A percentile compares a stretch with the other conserved stretches of the same genome.
These are phyloP conservation scores for Gallinago media DNA, from an alignment of 2,113 vertebrate genomes.

Conservation along the genomic window DNA sequence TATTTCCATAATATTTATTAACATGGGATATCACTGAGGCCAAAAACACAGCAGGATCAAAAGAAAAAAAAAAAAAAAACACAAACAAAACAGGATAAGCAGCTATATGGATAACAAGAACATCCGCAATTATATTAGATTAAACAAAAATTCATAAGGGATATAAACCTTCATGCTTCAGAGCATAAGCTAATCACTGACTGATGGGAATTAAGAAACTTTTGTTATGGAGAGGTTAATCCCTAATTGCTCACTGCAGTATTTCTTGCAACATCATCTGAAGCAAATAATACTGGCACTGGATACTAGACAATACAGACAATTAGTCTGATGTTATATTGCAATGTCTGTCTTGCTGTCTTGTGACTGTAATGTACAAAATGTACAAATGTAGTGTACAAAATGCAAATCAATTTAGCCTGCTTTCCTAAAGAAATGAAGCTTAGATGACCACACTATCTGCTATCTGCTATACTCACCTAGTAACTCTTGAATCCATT, in stretches of 20 bases:
- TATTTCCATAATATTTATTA: constrained; percentile 32
- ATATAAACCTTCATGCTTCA: constrained; percentile 68
- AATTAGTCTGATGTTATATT: constrained; percentile 40
- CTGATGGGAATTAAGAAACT: constrained; percentile 70
- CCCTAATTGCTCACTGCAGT: constrained; percentile 56
- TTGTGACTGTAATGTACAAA: background rate
- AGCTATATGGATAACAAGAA: constrained; percentile 61
- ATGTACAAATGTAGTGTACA: background rate
- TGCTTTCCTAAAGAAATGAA: background rate
- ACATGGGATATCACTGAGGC: background rate
- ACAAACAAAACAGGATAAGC: background rate
- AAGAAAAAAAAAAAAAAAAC: background rate
- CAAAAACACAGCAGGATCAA: constrained; percentile 26
- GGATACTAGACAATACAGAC: constrained; percentile 36
- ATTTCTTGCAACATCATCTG: constrained; percentile 56
- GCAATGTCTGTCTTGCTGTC: background rate
- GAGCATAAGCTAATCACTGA: constrained; percentile 67
- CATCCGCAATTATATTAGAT: constrained; percentile 66
- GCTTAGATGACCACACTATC: background rate
- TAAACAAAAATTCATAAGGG: constrained; percentile 67
- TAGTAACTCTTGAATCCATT: background rate
- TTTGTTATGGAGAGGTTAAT: constrained; percentile 68
- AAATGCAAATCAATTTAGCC: background rate
- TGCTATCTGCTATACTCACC: background rate
- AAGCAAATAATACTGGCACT: constrained; percentile 24